Conservation (phyloP, 2,797 vertebrate species). For the Aeoliscus strigatus region DNA sequence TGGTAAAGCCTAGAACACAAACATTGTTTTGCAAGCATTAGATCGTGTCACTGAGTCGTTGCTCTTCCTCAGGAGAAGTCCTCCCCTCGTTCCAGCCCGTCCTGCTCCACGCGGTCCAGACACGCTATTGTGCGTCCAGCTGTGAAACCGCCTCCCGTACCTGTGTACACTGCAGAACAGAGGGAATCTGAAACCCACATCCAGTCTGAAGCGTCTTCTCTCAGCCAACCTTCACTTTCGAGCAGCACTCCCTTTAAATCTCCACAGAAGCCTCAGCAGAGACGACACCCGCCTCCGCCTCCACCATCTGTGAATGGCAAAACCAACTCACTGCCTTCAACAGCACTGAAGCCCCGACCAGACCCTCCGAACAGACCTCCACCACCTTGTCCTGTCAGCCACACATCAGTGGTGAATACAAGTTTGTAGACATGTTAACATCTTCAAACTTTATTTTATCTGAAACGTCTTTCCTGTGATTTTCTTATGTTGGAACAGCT, state of each 20-base stretch:
- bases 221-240: slow-evolving; percentile 49
- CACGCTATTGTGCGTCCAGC: slow-evolving; percentile 51
- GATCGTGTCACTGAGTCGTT: background rate
- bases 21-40: no score
- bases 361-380: slow-evolving; percentile 85
- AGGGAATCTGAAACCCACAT: slow-evolving; percentile 4
- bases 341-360: slow-evolving; percentile 37
- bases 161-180: slow-evolving; percentile 34
- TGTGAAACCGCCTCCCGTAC: slow-evolving; percentile 66
- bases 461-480: background rate
- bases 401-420: slow-evolving; percentile 67
- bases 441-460: no score
- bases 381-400: slow-evolving; percentile 81
- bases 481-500: slow-evolving; percentile 38
- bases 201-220: slow-evolving; percentile 42
- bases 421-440: background rate
- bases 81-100: slow-evolving; percentile 34
- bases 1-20: slow-evolving; percentile 45
- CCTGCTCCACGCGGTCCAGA: slow-evolving; percentile 44
- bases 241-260: slow-evolving; percentile 11
- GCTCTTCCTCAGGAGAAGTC: slow-evolving; percentile 31
- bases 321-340: slow-evolving; percentile 12
- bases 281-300: slow-evolving; percentile 34
- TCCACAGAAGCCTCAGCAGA: slow-evolving; percentile 1
- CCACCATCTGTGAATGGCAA: slow-evolving; percentile 28